These are phyloP conservation scores for Ferrisia virgata DNA, from an alignment of 2,888 invertebrate species.

Conservation along the genomic window DNA sequence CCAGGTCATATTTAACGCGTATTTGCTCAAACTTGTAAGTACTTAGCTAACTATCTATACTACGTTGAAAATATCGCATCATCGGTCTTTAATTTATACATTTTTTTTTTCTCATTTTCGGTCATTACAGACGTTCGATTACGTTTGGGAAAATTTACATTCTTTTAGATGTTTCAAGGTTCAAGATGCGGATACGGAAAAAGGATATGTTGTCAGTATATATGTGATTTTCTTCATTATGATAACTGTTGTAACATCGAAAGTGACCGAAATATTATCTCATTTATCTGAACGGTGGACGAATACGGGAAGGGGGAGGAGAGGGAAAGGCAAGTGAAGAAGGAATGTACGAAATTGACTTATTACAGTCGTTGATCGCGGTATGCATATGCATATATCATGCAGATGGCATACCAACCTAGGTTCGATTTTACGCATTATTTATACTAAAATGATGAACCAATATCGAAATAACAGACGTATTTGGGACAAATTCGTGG, in stretches of 20 bases:
- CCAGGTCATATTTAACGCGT: neutral
- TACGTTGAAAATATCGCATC: too few relatives aligned
- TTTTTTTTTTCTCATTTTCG: neutral
- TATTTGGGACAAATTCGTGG: neutral
- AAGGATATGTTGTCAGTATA: neutral
- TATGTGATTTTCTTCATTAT: neutral
- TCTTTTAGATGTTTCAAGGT: neutral
- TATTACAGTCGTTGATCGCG: too few relatives aligned
- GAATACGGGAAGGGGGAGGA: too few relatives aligned
- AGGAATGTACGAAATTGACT: too few relatives aligned
- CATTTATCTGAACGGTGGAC: too few relatives aligned
- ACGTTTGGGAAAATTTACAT: neutral
- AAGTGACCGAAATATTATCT: neutral
- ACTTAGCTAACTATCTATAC: neutral
- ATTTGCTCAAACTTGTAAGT: neutral
- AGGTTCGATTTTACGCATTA: too few relatives aligned
- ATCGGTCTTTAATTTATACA: too few relatives aligned
- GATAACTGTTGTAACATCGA: neutral
- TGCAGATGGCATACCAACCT: neutral
- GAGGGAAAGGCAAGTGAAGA: too few relatives aligned
- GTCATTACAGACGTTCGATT: neutral
- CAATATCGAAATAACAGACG: neutral
- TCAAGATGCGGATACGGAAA: neutral
- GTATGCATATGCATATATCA: too few relatives aligned
- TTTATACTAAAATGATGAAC: too few relatives aligned